Conservation (phyloP, 2,797 vertebrate species). For the Pantherophis vulpinus region DNA sequence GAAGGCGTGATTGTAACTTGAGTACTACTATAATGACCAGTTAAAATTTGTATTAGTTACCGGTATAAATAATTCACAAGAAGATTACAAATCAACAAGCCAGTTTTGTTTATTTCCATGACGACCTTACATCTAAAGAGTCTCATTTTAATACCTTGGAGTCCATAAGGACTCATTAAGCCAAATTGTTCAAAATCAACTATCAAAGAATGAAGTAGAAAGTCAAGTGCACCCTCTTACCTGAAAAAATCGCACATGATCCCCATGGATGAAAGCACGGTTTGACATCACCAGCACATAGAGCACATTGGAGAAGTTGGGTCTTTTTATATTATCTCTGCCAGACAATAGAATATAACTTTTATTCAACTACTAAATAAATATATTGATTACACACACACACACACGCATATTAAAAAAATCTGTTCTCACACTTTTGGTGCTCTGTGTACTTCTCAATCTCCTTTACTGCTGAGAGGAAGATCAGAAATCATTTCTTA, state of each 20-base stretch:
- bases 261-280: conserved; percentile 47
- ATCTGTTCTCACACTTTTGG: not conserved
- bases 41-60: not conserved
- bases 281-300: conserved; percentile 61
- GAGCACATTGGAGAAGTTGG: conserved; percentile 77
- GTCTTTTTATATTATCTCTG: conserved; percentile 69
- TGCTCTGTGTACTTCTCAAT: not conserved
- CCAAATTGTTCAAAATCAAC: not conserved
- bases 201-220: not conserved
- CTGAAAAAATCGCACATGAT: conserved; percentile 70
- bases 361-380: not conserved
- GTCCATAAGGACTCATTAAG: not conserved
- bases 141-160: not conserved
- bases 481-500: not conserved
- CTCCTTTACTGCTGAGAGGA: not conserved
- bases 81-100: not conserved
- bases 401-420: not conserved
- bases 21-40: not conserved
- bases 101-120: not conserved
- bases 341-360: not conserved
- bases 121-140: not conserved
- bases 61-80: not conserved
- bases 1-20: not conserved
- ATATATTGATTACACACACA: not conserved
- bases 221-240: conserved; percentile 46